Base-by-base conservation (phyloP, 1,140 invertebrate species). In the Lethocerus indicus region DNA sequence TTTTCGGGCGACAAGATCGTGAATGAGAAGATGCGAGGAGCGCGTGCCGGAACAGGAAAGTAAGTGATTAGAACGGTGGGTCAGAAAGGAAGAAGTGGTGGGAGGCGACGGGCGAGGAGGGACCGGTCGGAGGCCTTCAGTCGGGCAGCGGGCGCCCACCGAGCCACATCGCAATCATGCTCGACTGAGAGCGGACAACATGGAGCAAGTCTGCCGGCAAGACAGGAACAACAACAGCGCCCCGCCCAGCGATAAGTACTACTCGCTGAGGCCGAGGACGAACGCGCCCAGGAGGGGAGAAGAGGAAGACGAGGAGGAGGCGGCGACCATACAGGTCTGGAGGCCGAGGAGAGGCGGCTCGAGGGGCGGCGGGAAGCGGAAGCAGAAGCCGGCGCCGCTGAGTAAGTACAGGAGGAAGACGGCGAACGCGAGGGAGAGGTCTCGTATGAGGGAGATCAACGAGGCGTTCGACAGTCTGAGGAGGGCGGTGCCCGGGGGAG, bases 401-500 rank as follows among this genome's bases (percentile, higher is more conserved):
- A 87, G 83, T 68, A 92, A 90, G 64, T 92, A 92, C 65, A 67
- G 87, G 20, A 70, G 88, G 52, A 86, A 86, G 67, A 88, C 86
- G 2, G 88, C 88, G 1, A 92, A 92, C 68, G 85, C 86, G 0
- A 64, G 88, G 3, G 88, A 92, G 64, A 63, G 88, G 25, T 78
- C 74, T 46, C 67, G 88, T 41, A 91, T 92, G 87, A 69, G 79
- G 44, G 86, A 91, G 62, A 90, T 92, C 53, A 91, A 91, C 65
- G 70, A 75, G 40, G 87, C 86, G 0, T 92, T 90, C 65, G 85
- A 89, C 63, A 70, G 74, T 2, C 67, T 92, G 0, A 71, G 83
- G 20, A 70, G 72, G 32, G 81, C 76, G 6, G 80, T 92, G 1
- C 87, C 88, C 1, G 57, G 54, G 26, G 32, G 55, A 18, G 25